Base-by-base conservation (phyloP, 2,797 vertebrate species). In the Paedocypris micromegethes region DNA sequence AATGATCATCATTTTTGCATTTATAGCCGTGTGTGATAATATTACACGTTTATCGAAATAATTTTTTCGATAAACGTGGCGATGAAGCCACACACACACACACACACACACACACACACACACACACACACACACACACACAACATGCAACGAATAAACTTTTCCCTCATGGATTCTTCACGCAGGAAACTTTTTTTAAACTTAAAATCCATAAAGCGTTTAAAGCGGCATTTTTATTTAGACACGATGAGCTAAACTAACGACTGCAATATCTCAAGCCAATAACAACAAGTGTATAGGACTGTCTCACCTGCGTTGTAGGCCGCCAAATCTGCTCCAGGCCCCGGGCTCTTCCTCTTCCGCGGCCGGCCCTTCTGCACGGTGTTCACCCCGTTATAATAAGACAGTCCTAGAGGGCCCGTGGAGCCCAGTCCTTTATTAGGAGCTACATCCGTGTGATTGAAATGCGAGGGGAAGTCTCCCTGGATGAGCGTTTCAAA, bases 401-500 rank as follows among this genome's bases (percentile, higher is more conserved):
- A 98, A 79, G 95, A 92, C 87, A 98, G 91, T 88, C 94, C 95
- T 83, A 98, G 88, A 68, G 94, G 86, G 75, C 91, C 93, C 83
- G 92, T 88, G 80, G 92, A 88, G 63, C 93, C 89, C 47, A 93
- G 89, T 77, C 92, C 93, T 88, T 98, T 97, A 83, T 91, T 92
- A n/a, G 92, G 84, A 2, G 89, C 92, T 77, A 93, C 93, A 78
- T 97, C 94, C 83, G 91, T 91, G 69, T 96, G 94, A 86, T 91
- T 93, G 90, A 97, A 98, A 80, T 96, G 95, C 70, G 93, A 88
- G 74, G 94, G 93, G 86, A 96, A 97, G 86, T 97, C 95, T 83
- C 95, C 96, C 86, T 97, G 96, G 81, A 98, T 91, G 77, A 98
- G 90, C 75, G 93, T 93, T 88, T 98, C 95, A 90, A 98, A 98